Percentiles rank a stretch among this genome's conserved stretches.
phyloP scores from a whole-genome alignment of 2,797 vertebrate genomes.

The Halcyon smyrnensis region DNA sequence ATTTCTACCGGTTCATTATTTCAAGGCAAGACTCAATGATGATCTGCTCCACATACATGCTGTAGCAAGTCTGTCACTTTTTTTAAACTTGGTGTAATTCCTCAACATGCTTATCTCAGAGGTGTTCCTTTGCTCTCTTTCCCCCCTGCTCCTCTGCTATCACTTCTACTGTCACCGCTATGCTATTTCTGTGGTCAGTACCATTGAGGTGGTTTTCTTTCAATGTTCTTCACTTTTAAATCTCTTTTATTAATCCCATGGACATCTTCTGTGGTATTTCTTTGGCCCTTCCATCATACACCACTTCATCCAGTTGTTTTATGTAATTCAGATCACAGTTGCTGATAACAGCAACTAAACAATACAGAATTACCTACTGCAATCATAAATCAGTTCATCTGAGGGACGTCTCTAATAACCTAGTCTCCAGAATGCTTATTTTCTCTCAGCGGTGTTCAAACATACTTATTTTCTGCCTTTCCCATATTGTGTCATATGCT shows the following conservation, averaged over 20 bases:
- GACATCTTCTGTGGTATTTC: not conserved
- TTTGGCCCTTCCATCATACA: not conserved
- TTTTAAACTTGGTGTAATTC: not conserved
- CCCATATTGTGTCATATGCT: not conserved
- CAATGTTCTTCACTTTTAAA: not conserved
- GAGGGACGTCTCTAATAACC: not conserved
- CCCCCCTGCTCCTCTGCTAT: not conserved
- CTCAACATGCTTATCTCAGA: not conserved
- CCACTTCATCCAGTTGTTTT: not conserved
- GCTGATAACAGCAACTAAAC: not conserved
- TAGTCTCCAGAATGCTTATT: not conserved
- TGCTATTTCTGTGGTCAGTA: not conserved
- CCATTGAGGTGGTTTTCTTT: rapidly evolving
- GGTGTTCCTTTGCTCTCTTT: rapidly evolving
- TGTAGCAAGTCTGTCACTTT: not conserved
- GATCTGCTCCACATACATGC: not conserved
- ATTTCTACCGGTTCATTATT: not conserved
- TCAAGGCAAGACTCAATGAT: not conserved
- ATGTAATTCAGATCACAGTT: not conserved
- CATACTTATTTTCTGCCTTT: not conserved
- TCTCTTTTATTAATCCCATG: not conserved
- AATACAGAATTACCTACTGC: not conserved
- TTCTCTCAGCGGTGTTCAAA: not conserved
- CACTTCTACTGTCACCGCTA: not conserved
- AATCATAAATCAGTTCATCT: not conserved